A percentile compares a stretch with the other conserved stretches of the same genome.
These are phyloP conservation scores for Orcinus orca DNA, from an alignment of 2,113 vertebrate species.

Conservation along the genomic window DNA sequence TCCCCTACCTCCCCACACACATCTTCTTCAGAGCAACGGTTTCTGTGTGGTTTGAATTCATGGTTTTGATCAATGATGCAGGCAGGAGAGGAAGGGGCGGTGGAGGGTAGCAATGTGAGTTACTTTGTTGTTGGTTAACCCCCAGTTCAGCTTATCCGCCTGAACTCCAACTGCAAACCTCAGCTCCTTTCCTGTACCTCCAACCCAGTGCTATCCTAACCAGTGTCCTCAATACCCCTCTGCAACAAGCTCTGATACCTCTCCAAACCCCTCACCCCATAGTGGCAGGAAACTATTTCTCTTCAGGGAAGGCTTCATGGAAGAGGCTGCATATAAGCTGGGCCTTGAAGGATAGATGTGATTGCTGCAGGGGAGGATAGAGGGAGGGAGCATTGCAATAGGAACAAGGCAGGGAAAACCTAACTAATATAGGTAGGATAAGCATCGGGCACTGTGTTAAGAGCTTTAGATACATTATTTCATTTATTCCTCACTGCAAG, in stretches of 20 bases:
- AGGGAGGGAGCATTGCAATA: neutral
- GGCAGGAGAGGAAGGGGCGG: fast-evolving
- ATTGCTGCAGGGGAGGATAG: neutral
- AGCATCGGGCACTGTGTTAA: neutral
- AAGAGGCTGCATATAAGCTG: neutral
- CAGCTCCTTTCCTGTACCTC: neutral
- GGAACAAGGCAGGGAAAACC: neutral
- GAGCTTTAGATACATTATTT: constrained; percentile 4
- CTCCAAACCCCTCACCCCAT: neutral
- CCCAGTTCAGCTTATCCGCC: neutral
- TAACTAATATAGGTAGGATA: neutral
- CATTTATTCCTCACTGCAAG: neutral
- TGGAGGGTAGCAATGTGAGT: neutral
- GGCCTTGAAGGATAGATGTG: neutral
- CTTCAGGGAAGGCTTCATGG: neutral
- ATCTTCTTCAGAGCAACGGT: neutral
- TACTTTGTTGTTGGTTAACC: neutral
- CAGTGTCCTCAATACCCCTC: neutral
- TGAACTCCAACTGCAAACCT: neutral
- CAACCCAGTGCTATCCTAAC: neutral
- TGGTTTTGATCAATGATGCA: neutral
- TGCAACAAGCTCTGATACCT: neutral
- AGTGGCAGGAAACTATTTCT: neutral
- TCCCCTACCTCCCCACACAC: neutral
- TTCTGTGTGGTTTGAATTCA: neutral